Evolutionary conservation across 2,888 invertebrate genomes (phyloP), one percentile per base, ranked within the genome.

Genomic region (Podabrus alpinus): DNA sequence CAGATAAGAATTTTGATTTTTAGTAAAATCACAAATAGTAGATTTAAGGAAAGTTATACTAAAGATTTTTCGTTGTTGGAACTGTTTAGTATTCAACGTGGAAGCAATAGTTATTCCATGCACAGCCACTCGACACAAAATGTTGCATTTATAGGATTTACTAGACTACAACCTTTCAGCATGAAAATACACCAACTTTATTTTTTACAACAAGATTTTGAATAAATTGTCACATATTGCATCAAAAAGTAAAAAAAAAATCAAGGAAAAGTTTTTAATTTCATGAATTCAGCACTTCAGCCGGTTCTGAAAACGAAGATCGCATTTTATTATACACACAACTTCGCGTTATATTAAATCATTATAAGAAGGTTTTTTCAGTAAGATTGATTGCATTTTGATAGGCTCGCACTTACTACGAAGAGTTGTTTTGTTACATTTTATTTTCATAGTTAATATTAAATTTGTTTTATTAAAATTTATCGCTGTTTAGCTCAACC

Each of bases 341-440:
- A 45, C 45, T 45, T n/a, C 3, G 45, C 45, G 45, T 45, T 45
- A 45, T n/a, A 45, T 45, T 45, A n/a, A 45, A 45, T 45, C 45
- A 45, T 45, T 45, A 45, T 45, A 45, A n/a, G 45, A 45, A n/a
- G 45, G 45, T 45, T 45, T 68, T 73, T 69, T 61, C 45, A 62
- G 66, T 64, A 69, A 73, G 72, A 73, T 73, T 73, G 69, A 73
- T 73, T 68, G 61, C 59, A 59, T 73, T 64, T 64, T 68, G 62
- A 68, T 62, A 73, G 67, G 59, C 62, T 60, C 45, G 21, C 19
- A 68, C 62, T 61, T 45, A 45, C 45, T 7, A 45, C 45, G 45
- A 45, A 45, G 45, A 45, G 45, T 45, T 45, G 45, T 45, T 45
- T 45, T 45, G 45, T 45, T 45, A 45, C 45, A n/a, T 45, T 45